These are phyloP conservation scores for Ictidomys tridecemlineatus DNA, from an alignment of 2,113 vertebrate genomes.

Conservation along the genomic window DNA sequence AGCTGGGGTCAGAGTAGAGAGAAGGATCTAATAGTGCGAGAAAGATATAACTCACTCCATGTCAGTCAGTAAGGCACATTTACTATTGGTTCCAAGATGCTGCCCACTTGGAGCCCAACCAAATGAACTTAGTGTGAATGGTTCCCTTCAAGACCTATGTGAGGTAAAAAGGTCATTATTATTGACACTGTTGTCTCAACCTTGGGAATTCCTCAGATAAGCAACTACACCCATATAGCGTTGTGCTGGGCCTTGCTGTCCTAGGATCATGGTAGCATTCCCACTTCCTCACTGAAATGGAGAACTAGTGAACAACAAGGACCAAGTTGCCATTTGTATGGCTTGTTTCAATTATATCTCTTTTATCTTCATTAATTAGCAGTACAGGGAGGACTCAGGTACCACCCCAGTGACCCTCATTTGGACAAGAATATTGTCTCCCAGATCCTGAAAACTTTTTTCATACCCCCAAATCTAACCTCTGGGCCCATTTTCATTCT, in stretches of 20 bases:
- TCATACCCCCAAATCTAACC: not conserved
- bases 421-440: not conserved
- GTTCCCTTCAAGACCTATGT: not conserved
- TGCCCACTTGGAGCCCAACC: not conserved
- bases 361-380: not conserved
- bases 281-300: not conserved
- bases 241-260: not conserved
- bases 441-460: not conserved
- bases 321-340: not conserved
- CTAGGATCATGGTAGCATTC: not conserved
- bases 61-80: not conserved
- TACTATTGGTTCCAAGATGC: not conserved
- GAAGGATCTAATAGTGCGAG: not conserved
- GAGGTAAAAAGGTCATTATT: not conserved
- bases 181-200: not conserved
- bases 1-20: not conserved
- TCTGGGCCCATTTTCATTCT: not conserved
- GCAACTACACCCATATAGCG: not conserved
- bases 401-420: not conserved
- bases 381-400: not conserved
- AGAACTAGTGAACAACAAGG: not conserved
- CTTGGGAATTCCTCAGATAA: too few species aligned
- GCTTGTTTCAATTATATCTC: not conserved
- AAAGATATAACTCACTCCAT: not conserved
- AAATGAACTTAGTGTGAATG: not conserved